Percentiles rank a stretch among this genome's conserved stretches.
Conservation (phyloP, 64 coral and sea anemone genomes). For the Montipora sp. region DNA sequence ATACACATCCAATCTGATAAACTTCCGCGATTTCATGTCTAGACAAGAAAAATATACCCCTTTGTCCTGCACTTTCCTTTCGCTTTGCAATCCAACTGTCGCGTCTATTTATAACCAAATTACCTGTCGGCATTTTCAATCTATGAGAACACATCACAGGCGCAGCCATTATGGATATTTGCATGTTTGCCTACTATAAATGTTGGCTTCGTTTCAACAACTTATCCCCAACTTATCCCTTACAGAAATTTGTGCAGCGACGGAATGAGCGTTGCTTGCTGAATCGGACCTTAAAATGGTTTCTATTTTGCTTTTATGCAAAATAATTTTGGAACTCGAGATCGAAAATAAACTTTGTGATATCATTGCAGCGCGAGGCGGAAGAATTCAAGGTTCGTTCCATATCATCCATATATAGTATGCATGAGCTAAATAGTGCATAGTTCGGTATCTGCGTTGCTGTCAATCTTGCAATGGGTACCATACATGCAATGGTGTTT, state of each 20-base stretch:
- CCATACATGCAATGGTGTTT: conserved; percentile 2
- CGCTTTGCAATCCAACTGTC: background rate
- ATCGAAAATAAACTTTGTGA: conserved; percentile 38
- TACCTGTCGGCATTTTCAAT: conserved; percentile 5
- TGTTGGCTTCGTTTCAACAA: conserved; percentile 26
- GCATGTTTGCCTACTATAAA: background rate
- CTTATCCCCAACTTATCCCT: background rate
- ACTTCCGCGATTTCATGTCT: background rate
- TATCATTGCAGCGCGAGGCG: conserved; percentile 36
- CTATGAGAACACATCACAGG: too few relatives aligned
- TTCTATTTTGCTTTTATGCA: background rate
- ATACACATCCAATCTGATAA: background rate
- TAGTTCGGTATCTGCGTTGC: conserved; percentile 19
- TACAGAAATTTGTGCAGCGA: too few relatives aligned
- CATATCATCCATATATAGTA: background rate
- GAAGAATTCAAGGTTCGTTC: conserved; percentile 28
- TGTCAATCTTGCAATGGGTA: background rate
- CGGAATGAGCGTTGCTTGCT: too few relatives aligned
- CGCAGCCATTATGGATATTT: conserved; percentile 9
- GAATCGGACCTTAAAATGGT: background rate
- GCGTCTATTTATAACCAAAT: background rate
- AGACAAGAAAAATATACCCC: background rate
- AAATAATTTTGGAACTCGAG: conserved; percentile 19
- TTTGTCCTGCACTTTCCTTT: background rate
- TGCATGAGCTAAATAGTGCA: background rate